Evolutionary conservation across 1,140 invertebrate species (phyloP).

Genomic region (Zaprionus lachaisei): DNA sequence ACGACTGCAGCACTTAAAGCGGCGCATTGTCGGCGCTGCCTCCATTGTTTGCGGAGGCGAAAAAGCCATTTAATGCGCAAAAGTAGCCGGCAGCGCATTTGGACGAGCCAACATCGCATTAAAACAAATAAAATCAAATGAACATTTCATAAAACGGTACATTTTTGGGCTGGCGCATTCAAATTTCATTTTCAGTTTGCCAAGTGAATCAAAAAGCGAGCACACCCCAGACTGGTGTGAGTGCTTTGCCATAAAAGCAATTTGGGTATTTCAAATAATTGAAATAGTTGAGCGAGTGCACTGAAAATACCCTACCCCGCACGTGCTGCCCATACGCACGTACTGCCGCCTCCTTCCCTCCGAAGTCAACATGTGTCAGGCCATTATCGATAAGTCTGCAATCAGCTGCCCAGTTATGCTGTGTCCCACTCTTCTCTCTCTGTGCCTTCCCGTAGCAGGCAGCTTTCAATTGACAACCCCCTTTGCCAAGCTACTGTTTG

Average conservation of each 20-base stretch:
- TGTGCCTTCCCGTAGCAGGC: not conserved
- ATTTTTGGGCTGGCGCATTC: not conserved
- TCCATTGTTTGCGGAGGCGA: not conserved
- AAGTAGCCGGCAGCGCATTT: conserved; percentile 1
- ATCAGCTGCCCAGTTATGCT: too few species aligned
- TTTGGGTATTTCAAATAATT: not conserved
- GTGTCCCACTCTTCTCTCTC: too few species aligned
- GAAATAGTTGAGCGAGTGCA: not conserved
- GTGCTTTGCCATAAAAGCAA: not conserved
- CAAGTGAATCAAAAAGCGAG: not conserved
- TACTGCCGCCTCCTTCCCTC: not conserved
- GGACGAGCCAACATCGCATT: conserved; percentile 38
- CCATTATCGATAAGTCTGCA: too few species aligned
- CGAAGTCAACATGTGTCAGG: not conserved
- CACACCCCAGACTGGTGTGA: not conserved
- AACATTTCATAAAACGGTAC: conserved; percentile 23
- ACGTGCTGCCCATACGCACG: too few species aligned
- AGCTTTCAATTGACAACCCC: not conserved
- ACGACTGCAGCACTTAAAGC: not conserved
- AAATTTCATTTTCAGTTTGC: not conserved
- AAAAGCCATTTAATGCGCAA: conserved; percentile 11
- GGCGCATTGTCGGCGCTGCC: not conserved
- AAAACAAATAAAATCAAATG: conserved; percentile 66
- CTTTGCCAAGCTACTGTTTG: too few species aligned
- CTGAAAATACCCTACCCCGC: too few species aligned